Conservation (phyloP, 2,888 invertebrate genomes). For the Arrhopalites spinosus region DNA sequence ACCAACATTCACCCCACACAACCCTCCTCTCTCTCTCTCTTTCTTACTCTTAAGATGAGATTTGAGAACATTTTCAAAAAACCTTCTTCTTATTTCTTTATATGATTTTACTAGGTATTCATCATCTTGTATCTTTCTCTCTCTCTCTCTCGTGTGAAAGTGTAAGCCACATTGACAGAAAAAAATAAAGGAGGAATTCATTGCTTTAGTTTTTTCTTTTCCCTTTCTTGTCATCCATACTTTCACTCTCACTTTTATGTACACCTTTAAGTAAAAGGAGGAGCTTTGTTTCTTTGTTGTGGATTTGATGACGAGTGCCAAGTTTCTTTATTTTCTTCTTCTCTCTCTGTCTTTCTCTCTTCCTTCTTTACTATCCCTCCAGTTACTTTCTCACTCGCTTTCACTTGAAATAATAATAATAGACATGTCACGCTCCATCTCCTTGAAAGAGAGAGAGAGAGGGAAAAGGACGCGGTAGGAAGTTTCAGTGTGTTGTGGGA, state of each 20-base stretch:
- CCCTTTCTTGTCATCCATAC: background rate
- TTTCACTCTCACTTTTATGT: background rate
- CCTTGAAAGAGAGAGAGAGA: background rate
- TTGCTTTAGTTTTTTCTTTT: background rate
- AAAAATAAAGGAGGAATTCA: background rate
- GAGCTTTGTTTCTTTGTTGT: background rate
- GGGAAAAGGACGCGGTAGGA: too few relatives aligned
- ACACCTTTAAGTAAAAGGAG: background rate
- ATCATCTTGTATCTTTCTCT: background rate
- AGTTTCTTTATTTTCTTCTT: too few relatives aligned
- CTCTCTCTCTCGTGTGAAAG: background rate
- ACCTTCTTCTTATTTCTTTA: background rate
- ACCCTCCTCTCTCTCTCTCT: background rate
- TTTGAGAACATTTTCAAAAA: background rate
- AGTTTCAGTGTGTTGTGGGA: background rate
- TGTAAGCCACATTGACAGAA: background rate
- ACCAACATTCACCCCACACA: background rate
- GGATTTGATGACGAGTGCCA: background rate
- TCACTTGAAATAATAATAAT: background rate
- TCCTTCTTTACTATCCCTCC: background rate
- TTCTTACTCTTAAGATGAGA: background rate
- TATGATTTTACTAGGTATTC: background rate
- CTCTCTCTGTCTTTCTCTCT: conserved; percentile 1
- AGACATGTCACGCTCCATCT: background rate
- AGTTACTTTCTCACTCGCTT: background rate